Conservation (phyloP, 2,888 invertebrate species). For the Agapostemon virescens region DNA sequence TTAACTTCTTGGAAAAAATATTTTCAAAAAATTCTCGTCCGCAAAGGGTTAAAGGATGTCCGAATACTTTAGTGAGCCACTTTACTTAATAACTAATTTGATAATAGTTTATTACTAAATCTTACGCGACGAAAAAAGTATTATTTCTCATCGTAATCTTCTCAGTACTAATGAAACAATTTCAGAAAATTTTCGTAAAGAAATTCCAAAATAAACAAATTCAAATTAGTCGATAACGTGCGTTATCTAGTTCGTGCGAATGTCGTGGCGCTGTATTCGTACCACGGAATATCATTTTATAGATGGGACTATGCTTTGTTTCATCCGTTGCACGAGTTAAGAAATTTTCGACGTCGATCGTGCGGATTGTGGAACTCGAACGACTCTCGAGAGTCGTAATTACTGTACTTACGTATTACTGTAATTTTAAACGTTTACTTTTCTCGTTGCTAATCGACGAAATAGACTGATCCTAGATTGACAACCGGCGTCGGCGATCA, state of each 20-base stretch:
- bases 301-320: background rate
- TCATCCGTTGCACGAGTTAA: background rate
- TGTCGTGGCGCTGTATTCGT: background rate
- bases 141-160: too few species aligned
- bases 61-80: too few species aligned
- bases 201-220: background rate
- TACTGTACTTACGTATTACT: too few species aligned
- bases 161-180: background rate
- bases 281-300: background rate
- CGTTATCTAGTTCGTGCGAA: background rate
- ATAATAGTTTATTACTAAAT: too few species aligned
- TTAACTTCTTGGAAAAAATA: too few species aligned
- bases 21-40: too few species aligned
- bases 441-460: background rate
- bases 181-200: background rate
- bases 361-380: background rate
- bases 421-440: conserved; percentile 4
- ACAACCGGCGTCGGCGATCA: conserved; percentile 45
- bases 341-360: background rate
- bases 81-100: too few species aligned
- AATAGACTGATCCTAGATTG: conserved; percentile 12
- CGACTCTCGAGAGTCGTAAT: background rate
- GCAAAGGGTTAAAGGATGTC: too few species aligned
- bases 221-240: background rate
- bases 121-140: too few species aligned